Conservation (phyloP, 2,113 vertebrate genomes). For the Ictalurus furcatus region DNA sequence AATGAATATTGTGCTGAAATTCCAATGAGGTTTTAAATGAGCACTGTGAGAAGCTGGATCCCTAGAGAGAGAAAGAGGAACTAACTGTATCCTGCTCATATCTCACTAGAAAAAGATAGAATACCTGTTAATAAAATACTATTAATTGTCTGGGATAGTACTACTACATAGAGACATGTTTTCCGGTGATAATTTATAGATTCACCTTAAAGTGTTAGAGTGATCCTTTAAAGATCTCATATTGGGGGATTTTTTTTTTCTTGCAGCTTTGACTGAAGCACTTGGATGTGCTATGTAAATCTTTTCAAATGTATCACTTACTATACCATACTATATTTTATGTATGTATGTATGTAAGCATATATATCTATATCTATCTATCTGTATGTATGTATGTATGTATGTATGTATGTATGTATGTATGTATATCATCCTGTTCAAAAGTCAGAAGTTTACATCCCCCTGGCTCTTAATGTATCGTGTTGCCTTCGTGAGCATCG, state of each 20-base stretch:
- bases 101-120: conserved; percentile 59
- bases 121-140: conserved; percentile 54
- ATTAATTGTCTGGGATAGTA: conserved; percentile 44
- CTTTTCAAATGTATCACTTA: not conserved
- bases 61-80: conserved; percentile 48
- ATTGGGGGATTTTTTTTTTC: not conserved
- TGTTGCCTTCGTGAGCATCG: too few species aligned
- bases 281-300: not conserved
- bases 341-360: too few species aligned
- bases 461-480: too few species aligned
- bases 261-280: not conserved
- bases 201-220: not conserved
- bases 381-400: too few species aligned
- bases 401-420: too few species aligned
- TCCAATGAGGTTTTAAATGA: conserved; percentile 59
- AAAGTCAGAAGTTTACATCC: too few species aligned
- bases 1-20: conserved; percentile 63
- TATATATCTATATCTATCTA: too few species aligned
- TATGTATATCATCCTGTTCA: too few species aligned
- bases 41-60: conserved; percentile 45
- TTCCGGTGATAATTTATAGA: not conserved
- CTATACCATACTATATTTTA: not conserved
- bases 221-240: not conserved
- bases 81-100: conserved; percentile 63
- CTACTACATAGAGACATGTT: not conserved